Percentiles rank a stretch among this genome's conserved stretches.
Evolutionary conservation across 2,797 vertebrate genomes (phyloP).

Genomic region (Hydrolagus colliei): DNA sequence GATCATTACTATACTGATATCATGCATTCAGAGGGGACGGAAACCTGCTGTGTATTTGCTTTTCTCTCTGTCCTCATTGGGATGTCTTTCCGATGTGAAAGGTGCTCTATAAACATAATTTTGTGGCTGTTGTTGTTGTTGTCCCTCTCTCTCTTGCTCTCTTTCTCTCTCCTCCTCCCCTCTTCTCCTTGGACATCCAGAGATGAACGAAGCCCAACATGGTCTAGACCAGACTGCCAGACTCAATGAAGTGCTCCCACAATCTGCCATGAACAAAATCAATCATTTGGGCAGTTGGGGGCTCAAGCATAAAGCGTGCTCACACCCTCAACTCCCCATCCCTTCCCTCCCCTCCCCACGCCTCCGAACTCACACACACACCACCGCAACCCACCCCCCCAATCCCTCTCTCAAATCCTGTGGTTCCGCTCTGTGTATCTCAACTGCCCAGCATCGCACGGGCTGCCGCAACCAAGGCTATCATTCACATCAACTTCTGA

Average conservation of each 20-base stretch:
- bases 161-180: neutral
- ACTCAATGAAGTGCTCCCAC: conserved; percentile 48
- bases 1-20: too few species aligned
- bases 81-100: too few species aligned
- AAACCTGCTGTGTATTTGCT: too few species aligned
- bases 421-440: conserved; percentile 17
- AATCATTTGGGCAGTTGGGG: conserved; percentile 46
- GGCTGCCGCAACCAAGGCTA: conserved; percentile 26
- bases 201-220: neutral
- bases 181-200: neutral
- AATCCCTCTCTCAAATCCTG: neutral
- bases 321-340: conserved; percentile 32
- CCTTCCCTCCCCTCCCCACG: conserved; percentile 4
- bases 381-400: too few species aligned
- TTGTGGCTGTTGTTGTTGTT: neutral
- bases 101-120: neutral
- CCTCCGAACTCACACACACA: conserved; percentile 26
- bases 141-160: neutral
- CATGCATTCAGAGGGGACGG: too few species aligned
- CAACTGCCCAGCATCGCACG: conserved; percentile 20
- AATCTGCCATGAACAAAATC: conserved; percentile 47
- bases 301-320: conserved; percentile 43
- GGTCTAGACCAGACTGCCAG: conserved; percentile 44
- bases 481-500: conserved; percentile 37
- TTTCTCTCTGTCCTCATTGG: too few species aligned